phyloP scores from a whole-genome alignment of 2,113 vertebrate species.

The Bambusicola thoracicus region DNA sequence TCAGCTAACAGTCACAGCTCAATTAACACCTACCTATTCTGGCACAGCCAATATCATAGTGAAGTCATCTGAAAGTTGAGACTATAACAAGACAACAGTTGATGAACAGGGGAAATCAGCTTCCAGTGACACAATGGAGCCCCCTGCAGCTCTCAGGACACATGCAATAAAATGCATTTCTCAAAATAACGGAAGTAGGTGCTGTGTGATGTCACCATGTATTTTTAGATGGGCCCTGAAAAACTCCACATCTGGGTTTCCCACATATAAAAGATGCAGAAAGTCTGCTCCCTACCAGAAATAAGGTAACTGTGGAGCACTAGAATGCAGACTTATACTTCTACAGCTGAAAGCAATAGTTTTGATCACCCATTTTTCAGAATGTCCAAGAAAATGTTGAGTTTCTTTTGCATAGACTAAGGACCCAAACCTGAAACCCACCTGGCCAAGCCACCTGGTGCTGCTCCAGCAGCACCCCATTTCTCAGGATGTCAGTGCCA shows the following conservation, averaged over 20 bases:
- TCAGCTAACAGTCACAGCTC: not conserved
- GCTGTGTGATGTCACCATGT: not conserved
- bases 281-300: not conserved
- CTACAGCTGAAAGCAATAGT: not conserved
- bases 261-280: rapidly evolving
- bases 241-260: not conserved
- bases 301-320: not conserved
- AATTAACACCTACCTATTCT: not conserved
- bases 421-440: not conserved
- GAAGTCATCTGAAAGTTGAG: not conserved
- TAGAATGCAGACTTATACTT: not conserved
- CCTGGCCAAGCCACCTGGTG: not conserved
- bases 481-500: not conserved
- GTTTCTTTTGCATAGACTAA: not conserved
- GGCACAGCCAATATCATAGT: not conserved
- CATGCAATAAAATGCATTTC: not conserved
- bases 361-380: not conserved
- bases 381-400: rapidly evolving
- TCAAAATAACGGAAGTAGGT: not conserved
- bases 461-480: not conserved
- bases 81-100: not conserved
- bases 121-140: not conserved
- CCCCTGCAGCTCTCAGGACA: not conserved
- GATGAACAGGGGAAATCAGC: not conserved
- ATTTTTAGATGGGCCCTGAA: not conserved